Conservation (phyloP, 2,888 invertebrate species). For the Scotopteryx bipunctaria region DNA sequence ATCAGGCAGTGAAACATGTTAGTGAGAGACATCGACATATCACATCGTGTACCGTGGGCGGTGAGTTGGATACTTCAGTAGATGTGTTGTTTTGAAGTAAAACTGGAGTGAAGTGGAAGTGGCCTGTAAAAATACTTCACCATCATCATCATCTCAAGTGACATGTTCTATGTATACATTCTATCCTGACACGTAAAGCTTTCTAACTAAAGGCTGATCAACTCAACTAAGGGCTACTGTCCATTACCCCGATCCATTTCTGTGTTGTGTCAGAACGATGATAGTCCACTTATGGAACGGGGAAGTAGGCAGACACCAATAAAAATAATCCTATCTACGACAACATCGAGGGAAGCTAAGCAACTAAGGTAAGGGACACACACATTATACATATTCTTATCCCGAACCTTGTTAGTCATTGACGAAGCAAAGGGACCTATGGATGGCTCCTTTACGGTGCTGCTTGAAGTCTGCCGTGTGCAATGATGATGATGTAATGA, state of each 20-base stretch:
- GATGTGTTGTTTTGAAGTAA: constrained; percentile 63
- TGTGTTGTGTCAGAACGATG: no score
- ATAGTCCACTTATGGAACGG: no score
- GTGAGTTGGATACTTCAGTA: constrained; percentile 56
- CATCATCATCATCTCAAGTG: constrained; percentile 33
- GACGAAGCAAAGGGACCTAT: constrained; percentile 72
- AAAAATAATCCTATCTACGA: constrained; percentile 29
- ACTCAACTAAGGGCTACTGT: no score
- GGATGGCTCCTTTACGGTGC: constrained; percentile 64
- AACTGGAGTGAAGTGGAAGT: constrained; percentile 63
- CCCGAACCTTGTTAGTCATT: constrained; percentile 72
- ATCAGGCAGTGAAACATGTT: constrained; percentile 49
- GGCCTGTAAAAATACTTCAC: constrained; percentile 66
- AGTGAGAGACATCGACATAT: constrained; percentile 43
- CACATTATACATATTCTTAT: constrained; percentile 50
- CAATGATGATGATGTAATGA: constrained; percentile 66
- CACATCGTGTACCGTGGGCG: constrained; percentile 66
- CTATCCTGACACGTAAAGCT: constrained; percentile 28
- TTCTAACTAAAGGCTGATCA: constrained; percentile 21
- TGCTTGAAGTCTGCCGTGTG: constrained; percentile 74
- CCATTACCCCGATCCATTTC: no score
- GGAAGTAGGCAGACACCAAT: no score
- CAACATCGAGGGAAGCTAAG: constrained; percentile 50
- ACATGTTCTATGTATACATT: constrained; percentile 9
- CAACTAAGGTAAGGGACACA: constrained; percentile 54